Evolutionary conservation across 2,113 vertebrate species (phyloP).

Genomic region (Lagopus leucura): DNA sequence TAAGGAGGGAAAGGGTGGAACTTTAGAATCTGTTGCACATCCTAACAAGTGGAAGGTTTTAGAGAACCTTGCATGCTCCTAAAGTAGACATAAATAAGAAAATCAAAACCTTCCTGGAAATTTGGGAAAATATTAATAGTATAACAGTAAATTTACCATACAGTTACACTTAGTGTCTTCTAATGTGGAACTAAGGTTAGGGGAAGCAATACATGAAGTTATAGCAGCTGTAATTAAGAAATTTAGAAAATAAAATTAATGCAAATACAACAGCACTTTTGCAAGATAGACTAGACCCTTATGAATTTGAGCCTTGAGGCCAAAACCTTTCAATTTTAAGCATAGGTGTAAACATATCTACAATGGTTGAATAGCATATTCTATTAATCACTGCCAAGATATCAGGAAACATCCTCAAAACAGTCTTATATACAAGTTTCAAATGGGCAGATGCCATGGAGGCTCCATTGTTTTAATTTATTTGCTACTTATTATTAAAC

Average conservation of each 20-base stretch:
- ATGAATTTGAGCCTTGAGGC: neutral
- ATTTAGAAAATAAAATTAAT: neutral
- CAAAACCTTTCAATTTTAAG: neutral
- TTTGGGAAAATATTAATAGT: neutral
- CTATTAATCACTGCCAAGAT: neutral
- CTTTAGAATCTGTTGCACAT: neutral
- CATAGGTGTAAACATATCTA: neutral
- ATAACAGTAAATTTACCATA: neutral
- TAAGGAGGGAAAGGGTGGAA: neutral
- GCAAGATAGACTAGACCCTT: neutral
- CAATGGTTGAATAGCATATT: neutral
- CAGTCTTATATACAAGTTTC: neutral
- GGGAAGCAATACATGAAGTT: neutral
- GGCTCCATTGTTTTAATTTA: neutral
- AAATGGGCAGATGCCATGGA: neutral
- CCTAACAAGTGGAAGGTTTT: neutral
- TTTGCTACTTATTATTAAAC: neutral
- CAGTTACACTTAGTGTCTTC: neutral
- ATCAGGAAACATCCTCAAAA: neutral
- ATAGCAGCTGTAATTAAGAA: neutral
- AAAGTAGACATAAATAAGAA: neutral
- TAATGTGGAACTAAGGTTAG: rapidly evolving
- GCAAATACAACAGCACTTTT: neutral
- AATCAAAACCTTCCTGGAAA: neutral
- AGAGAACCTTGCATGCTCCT: neutral